Evolutionary conservation across 2,888 invertebrate species (phyloP).

Genomic region (Ophonus ardosiacus): DNA sequence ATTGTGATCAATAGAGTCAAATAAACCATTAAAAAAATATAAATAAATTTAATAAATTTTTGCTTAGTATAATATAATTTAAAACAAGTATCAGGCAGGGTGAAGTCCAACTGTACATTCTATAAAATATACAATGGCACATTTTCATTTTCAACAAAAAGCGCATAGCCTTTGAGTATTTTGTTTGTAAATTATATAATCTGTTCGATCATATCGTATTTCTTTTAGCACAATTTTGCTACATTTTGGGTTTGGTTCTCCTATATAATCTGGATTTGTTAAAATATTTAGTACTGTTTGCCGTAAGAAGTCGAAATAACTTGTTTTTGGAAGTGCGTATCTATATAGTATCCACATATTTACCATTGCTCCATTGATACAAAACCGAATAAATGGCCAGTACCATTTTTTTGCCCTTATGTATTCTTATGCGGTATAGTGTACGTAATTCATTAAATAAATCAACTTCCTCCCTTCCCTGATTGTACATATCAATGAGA

Average conservation of each 20-base stretch:
- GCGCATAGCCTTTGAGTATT: slow-evolving; percentile 53
- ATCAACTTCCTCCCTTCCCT: slow-evolving; percentile 67
- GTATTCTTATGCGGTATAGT: slow-evolving; percentile 63
- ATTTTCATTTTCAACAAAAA: slow-evolving; percentile 44
- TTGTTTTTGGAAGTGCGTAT: slow-evolving; percentile 39
- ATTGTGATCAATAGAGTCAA: no score
- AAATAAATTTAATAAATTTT: no score
- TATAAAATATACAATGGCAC: no score
- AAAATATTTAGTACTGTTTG: not conserved
- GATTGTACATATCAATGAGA: slow-evolving; percentile 64
- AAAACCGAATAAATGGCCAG: slow-evolving; percentile 66
- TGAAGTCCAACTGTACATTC: no score
- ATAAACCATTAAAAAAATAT: no score
- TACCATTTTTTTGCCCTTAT: slow-evolving; percentile 67
- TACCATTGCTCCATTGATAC: slow-evolving; percentile 64
- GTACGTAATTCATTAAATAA: slow-evolving; percentile 65
- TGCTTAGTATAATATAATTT: no score
- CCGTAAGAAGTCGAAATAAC: slow-evolving; percentile 55
- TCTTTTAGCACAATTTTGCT: slow-evolving; percentile 29
- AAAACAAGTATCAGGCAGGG: no score
- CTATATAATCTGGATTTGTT: slow-evolving; percentile 4
- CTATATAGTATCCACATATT: slow-evolving; percentile 63
- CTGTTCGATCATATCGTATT: slow-evolving; percentile 55
- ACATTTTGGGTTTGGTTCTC: slow-evolving; percentile 52
- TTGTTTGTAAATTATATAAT: slow-evolving; percentile 50